phyloP scores from a whole-genome alignment of 2,113 vertebrate species.

The Zosterops hypoxanthus region DNA sequence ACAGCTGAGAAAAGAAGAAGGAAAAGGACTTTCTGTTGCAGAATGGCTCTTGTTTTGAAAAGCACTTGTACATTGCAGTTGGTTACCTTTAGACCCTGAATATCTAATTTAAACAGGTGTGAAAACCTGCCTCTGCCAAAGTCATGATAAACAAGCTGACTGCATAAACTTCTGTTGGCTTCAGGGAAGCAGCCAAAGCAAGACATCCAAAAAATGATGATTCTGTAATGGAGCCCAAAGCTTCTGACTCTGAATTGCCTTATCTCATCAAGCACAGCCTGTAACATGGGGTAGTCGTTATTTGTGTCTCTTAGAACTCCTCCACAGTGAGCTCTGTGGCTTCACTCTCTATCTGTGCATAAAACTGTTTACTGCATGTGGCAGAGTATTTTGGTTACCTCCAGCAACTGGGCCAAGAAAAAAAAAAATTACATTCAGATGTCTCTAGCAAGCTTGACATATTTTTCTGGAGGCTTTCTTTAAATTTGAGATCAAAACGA shows the following conservation, averaged over 20 bases:
- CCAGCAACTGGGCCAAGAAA: neutral
- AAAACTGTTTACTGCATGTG: constrained; percentile 3
- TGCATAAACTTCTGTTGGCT: neutral
- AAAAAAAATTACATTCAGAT: neutral
- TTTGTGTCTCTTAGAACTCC: neutral
- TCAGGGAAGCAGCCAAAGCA: neutral
- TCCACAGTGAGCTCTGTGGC: neutral
- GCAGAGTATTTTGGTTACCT: constrained; percentile 6
- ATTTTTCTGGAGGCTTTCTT: neutral
- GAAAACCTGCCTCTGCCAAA: neutral
- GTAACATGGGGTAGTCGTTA: neutral
- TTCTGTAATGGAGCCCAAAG: neutral
- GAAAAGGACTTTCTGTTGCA: neutral
- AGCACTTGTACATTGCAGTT: neutral
- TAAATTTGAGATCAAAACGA: neutral
- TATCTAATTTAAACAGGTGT: neutral
- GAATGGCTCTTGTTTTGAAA: neutral
- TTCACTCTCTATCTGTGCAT: neutral
- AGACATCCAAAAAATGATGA: neutral
- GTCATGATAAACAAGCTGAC: neutral
- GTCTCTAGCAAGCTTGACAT: neutral
- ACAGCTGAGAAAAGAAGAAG: neutral
- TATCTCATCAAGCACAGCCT: neutral
- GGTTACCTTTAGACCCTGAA: neutral
- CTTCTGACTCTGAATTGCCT: neutral